Evolutionary conservation across 1,140 invertebrate species (phyloP), one percentile per base, ranked within the genome.

Genomic region (Ooceraea biroi): DNA sequence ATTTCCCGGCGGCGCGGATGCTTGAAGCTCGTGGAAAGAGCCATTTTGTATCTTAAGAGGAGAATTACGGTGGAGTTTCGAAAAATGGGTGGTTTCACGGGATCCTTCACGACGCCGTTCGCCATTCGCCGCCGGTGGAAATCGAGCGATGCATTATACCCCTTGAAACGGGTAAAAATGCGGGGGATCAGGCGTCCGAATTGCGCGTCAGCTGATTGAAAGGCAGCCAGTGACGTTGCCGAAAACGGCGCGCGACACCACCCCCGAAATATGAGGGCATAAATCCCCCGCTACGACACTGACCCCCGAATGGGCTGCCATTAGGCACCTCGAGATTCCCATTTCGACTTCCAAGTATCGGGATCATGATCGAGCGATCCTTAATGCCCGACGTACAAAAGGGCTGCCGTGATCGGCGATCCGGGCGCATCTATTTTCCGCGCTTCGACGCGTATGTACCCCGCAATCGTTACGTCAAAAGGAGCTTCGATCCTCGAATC

Each of bases 171-270:
- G 41, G 22, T 80, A 80, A 80, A 80, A 80, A 80, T 80, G 50
- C 8, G 46, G n/a, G 50, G 76, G 65, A 80, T 80, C 76, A 71
- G 44, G 76, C 76, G 76, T 57, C 36, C 76, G 76, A 80, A 80
- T 80, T 80, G 63, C 76, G 76, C 65, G 76, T 80, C 76, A 69
- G 76, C 76, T 80, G 76, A 80, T 80, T 80, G 76, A 80, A 80
- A 69, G 65, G 76, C 76, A 46, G 14, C 22, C 50, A 22, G 76
- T 80, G 76, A 80, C 76, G 50, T 69, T 80, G 41, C 76, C 76
- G 50, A 80, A 80, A 80, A 65, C 50, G 22, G 65, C 65, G 71
- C 65, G 76, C 66, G 55, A 80, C 65, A 57, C 65, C 50, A 46
- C 30, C 25, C 30, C 50, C 76, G 50, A 80, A 80, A 80, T 80